These are phyloP conservation scores for Patella depressa DNA, from an alignment of 2,888 invertebrate species.

Conservation along the genomic window DNA sequence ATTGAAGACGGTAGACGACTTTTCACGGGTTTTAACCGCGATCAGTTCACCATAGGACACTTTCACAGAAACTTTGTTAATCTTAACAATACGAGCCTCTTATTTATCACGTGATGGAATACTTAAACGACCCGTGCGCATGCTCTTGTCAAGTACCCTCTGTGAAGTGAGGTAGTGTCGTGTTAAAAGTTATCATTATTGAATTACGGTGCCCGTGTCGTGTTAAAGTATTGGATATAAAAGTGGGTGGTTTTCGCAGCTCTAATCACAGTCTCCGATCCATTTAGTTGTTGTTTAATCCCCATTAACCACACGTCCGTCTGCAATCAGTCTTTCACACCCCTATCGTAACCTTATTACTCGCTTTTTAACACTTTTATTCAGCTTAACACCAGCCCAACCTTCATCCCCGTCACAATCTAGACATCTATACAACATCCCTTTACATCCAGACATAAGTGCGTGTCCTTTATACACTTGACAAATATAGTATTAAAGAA, in stretches of 20 bases:
- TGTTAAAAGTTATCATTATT: too few species aligned
- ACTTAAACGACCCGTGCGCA: background rate
- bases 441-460: too few species aligned
- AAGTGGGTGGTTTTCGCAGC: background rate
- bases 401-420: too few species aligned
- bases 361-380: background rate
- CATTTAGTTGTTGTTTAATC: background rate
- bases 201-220: too few species aligned
- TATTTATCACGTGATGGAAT: conserved; percentile 1
- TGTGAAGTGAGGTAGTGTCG: too few species aligned
- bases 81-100: background rate
- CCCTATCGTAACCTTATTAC: background rate
- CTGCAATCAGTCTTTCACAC: background rate
- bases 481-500: too few species aligned
- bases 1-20: background rate
- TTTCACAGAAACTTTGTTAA: conserved; percentile 3
- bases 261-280: background rate
- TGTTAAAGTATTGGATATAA: background rate
- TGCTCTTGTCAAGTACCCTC: background rate
- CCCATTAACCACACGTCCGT: background rate
- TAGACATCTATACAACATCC: too few species aligned
- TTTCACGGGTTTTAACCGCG: background rate
- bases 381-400: background rate
- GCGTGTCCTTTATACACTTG: too few species aligned
- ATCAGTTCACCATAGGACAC: background rate